Base-by-base conservation (phyloP, 1,140 invertebrate genomes). In the Scaptodrosophila lebanonensis region DNA sequence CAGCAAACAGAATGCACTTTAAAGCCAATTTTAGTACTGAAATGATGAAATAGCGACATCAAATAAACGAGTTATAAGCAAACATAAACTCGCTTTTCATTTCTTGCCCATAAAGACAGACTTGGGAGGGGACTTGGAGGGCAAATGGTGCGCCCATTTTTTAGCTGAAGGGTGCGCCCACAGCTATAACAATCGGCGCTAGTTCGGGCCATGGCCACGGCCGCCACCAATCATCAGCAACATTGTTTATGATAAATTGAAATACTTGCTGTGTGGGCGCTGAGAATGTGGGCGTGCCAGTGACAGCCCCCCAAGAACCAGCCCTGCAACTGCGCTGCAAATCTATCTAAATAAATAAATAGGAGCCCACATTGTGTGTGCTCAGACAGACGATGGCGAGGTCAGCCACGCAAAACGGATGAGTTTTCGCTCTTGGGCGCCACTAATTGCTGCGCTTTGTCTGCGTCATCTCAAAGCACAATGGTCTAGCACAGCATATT, bases 201-300 rank as follows among this genome's bases (percentile, higher is more conserved):
- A 40, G 47, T 40, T 40, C 18, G 16, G 53, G 64, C 45, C 64
- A 67, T 47, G 66, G 67, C 36, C 72, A 35, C 50, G 60, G 66
- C 64, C 75, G 68, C 65, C 58, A 59, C 59, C 68, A 79, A 79
- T 79, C 73, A 79, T 44, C 15, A 45, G 16, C 32, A 32, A 44
- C 64, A 79, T 79, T 79, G 75, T 79, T 79, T 73, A 68, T 73
- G 49, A 79, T 73, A 69, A 76, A 76, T 76, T 61, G 71, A 70
- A 76, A 63, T 53, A 17, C 51, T 76, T 69, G 61, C 40, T 45
- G 61, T 54, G 61, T 54, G 32, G 16, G 2, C 8, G 12, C 22
- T 29, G 13, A 29, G 20, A 16, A 15, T 18, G 12, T 20, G 29
- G 22, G 29, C 18, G 17, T 13, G 2, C 2, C 5, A 8, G 35